Base-by-base conservation (phyloP, 2,888 invertebrate species). In the Zygaena filipendulae region DNA sequence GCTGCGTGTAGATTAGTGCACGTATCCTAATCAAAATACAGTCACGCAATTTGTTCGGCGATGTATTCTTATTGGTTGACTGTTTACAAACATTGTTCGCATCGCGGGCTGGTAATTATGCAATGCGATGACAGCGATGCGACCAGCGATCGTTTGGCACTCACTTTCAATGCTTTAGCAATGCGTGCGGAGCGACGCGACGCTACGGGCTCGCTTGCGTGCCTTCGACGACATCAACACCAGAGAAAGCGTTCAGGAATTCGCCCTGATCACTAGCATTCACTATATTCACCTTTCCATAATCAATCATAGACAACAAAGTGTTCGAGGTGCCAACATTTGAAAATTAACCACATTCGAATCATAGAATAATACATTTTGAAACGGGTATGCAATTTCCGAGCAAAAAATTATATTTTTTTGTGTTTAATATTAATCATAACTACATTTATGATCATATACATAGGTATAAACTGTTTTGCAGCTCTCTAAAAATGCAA, bases 161-260 rank as follows among this genome's bases (percentile, higher is more conserved):
- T 75, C 74, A 74, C 79, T 77, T 77, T 79, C 79, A 57, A 64
- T 75, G 61, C 47, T 51, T 51, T 47, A n/a, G n/a, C 11, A 14
- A 14, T 13, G n/a, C 13, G 22, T 23, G 18, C 7, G 23, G 18
- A 13, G 16, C 11, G 5, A 16, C 5, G 16, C 16, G 7, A 16
- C 16, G 16, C 16, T 16, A 7, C 16, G 16, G 4, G 16, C 16
- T 8, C 11, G 23, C 23, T 36, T 32, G 40, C 40, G 35, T 47
- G 48, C 47, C 48, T 38, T 12, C 13, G 23, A 20, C 23, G 25
- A 29, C 18, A 30, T 33, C 25, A 39, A 40, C 40, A 49, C 51
- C 59, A 64, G 77, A 72, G 77, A 79, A 77, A 77, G 77, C 74
- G 74, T 56, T 64, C 53, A 74, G 74, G 77, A 75, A 77, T 77